A percentile compares a stretch with the other conserved stretches of the same genome.
These are phyloP conservation scores for Drosophila neocordata DNA, from an alignment of 1,140 invertebrate genomes.

Conservation along the genomic window DNA sequence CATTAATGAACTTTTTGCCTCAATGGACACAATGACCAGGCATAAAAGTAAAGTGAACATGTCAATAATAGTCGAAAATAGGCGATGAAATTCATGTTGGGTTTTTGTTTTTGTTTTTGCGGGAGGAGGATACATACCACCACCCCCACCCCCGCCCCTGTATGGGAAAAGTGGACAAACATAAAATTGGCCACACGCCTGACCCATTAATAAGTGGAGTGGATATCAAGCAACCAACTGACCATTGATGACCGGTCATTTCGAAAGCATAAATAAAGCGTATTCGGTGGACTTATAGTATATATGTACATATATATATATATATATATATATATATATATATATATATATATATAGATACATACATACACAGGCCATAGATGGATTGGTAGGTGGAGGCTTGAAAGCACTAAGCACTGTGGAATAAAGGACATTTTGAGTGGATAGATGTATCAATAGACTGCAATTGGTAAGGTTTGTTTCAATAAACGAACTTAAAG, in stretches of 20 bases:
- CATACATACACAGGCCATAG: too few species aligned
- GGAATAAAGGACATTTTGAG: too few species aligned
- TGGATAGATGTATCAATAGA: too few species aligned
- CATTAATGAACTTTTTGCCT: slow-evolving; percentile 10
- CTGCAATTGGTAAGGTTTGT: too few species aligned
- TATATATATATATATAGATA: too few species aligned
- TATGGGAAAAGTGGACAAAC: background rate
- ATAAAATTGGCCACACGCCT: slow-evolving; percentile 14
- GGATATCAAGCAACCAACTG: slow-evolving; percentile 4
- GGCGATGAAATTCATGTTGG: slow-evolving; percentile 17
- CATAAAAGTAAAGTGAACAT: slow-evolving; percentile 19
- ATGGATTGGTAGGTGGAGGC: background rate
- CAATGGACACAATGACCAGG: slow-evolving; percentile 12
- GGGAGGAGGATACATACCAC: too few species aligned
- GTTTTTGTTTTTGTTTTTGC: background rate
- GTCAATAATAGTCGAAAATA: slow-evolving; percentile 18
- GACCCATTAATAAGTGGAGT: slow-evolving; percentile 17
- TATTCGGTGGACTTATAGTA: background rate
- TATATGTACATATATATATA: background rate
- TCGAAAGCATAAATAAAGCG: slow-evolving; percentile 14
- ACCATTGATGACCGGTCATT: slow-evolving; percentile 11
- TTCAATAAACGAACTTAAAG: too few species aligned
- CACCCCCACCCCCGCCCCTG: too few species aligned
- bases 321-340: background rate
- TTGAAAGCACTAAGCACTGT: too few species aligned